A percentile compares a stretch with the other conserved stretches of the same genome.
These are phyloP conservation scores for Andrena haemorrhoa DNA, from an alignment of 2,888 invertebrate genomes.

Conservation along the genomic window DNA sequence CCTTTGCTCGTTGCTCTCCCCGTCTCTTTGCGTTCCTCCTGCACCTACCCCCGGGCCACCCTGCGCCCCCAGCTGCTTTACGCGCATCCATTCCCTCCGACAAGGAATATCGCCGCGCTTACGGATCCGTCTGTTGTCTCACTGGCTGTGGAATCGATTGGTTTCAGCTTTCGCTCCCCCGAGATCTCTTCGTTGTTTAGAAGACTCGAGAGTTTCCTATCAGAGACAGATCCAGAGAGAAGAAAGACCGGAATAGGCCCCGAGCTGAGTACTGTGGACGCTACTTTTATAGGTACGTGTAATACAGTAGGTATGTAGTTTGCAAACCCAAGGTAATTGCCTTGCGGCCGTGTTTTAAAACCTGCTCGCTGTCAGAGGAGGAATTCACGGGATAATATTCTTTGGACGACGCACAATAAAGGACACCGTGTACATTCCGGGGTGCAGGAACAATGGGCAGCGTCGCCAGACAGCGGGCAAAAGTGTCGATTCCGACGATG, in stretches of 20 bases:
- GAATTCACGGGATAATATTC: conserved; percentile 4
- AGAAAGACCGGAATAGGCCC: background rate
- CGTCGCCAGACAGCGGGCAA: background rate
- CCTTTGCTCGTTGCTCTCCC: conserved; percentile 17
- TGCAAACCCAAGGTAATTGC: conserved; percentile 17
- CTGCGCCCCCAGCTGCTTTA: conserved; percentile 3
- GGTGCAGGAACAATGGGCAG: background rate
- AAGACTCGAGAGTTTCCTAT: no score
- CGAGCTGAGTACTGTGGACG: background rate
- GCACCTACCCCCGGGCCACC: background rate
- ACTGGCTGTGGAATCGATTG: no score
- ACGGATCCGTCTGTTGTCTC: background rate
- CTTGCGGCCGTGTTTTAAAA: conserved; percentile 10
- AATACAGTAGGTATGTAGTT: background rate
- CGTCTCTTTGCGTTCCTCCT: conserved; percentile 5
- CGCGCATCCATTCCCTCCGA: conserved; percentile 10
- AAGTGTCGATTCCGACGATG: background rate
- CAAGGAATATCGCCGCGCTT: background rate
- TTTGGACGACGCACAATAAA: conserved; percentile 3
- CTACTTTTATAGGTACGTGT: conserved; percentile 4
- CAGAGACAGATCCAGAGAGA: no score
- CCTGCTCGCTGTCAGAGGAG: background rate
- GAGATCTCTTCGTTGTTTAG: no score
- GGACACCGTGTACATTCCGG: background rate
- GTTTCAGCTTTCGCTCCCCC: no score